Evolutionary conservation across 2,888 invertebrate species (phyloP), one percentile per base, ranked within the genome.

Genomic region (Acleris emargana): DNA sequence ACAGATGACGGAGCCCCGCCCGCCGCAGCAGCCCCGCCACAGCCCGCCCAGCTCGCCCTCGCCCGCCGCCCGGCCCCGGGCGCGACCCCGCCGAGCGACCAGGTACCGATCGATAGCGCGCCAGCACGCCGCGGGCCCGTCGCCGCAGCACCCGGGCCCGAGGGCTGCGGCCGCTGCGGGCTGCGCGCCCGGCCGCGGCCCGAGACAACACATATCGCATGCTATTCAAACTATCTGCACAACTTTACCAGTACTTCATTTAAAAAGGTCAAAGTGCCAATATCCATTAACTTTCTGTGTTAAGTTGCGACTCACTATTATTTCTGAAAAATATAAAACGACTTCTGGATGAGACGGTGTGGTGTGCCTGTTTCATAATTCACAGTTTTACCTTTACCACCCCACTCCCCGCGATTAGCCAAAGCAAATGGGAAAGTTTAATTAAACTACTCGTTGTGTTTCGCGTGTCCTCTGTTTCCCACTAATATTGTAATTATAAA

Each of bases 1-100:
- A 89, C 91, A 92, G 89, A 91, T 89, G 93, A 93, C 93, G 92
- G 89, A 89, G 88, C 91, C 91, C 89, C 85, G 84, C 84, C 80
- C 83, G 85, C 82, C 75, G 76, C 84, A 75, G 85, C 79, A 78
- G 77, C 82, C 79, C 80, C 76, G 77, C 81, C 76, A 77, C 81
- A 78, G 74, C 85, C 86, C 87, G 81, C 79, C 83, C 85, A 82
- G 82, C 83, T 82, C 86, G 83, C 85, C 74, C 81, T 74, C 73
- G 71, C 77, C 76, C 78, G 77, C 79, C 78, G 78, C 80, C 79
- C 75, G 74, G 72, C 72, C 77, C 75, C 73, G 75, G 76, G 71
- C 76, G 76, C 76, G 71, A 71, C 71, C 78, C 74, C 74, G 72
- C 80, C 80, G 75, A 79, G 76, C 81, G 76, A 79, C 80, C 81